Conservation (phyloP, 2,797 vertebrate genomes). For the Enteromius unitaeniatus region DNA sequence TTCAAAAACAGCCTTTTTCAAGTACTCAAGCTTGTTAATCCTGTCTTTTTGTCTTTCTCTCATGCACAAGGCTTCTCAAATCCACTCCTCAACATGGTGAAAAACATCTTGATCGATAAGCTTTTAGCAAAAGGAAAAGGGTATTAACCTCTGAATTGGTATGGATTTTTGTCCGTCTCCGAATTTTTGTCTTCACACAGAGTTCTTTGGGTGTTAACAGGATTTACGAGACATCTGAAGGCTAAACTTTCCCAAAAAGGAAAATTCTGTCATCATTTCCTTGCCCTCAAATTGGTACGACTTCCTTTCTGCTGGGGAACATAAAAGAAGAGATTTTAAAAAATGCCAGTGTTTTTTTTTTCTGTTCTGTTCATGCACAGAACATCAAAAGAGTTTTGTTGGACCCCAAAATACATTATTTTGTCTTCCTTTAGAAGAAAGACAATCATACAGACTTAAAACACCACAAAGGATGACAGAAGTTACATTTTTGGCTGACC, state of each 20-base stretch:
- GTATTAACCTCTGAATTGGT: constrained; percentile 14
- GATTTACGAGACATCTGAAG: constrained; percentile 7
- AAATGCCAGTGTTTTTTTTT: not conserved
- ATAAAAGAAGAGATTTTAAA: not conserved
- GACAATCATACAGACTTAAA: not conserved
- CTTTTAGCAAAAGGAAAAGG: not conserved
- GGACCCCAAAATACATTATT: not conserved
- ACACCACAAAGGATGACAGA: not conserved
- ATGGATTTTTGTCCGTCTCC: not conserved
- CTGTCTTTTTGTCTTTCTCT: not conserved
- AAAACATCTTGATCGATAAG: not conserved
- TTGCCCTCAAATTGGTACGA: not conserved
- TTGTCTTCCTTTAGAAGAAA: not conserved
- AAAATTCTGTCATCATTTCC: constrained; percentile 6
- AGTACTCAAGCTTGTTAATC: not conserved
- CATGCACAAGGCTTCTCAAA: constrained; percentile 7
- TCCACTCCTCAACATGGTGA: not conserved
- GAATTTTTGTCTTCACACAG: not conserved
- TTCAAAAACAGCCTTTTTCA: not conserved
- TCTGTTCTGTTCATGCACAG: not conserved
- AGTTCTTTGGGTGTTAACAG: not conserved
- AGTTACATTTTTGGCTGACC: not conserved
- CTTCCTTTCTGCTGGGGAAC: not conserved
- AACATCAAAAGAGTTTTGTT: not conserved
- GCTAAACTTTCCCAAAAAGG: constrained; percentile 9